Conservation (phyloP, 1,140 invertebrate genomes). For the Euwallacea similis region DNA sequence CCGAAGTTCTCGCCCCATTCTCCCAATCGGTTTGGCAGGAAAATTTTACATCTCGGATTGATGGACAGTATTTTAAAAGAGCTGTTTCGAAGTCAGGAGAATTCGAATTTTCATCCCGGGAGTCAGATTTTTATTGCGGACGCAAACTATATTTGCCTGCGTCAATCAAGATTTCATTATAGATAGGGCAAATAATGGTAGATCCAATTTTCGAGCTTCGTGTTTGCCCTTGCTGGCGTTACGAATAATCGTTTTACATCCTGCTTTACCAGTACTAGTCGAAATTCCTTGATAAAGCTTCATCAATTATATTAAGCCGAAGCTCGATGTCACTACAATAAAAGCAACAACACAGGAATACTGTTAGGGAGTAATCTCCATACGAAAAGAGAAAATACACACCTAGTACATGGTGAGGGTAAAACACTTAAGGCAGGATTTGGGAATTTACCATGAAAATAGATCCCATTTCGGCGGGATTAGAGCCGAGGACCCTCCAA, state of each 20-base stretch:
- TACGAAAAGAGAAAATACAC: neutral
- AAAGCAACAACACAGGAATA: too few species aligned
- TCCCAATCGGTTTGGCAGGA: too few species aligned
- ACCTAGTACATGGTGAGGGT: conserved; percentile 6
- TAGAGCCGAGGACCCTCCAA: conserved; percentile 22
- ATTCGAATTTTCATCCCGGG: too few species aligned
- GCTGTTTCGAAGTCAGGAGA: too few species aligned
- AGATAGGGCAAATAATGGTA: conserved; percentile 54
- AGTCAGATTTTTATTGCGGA: conserved; percentile 49
- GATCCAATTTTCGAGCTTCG: conserved; percentile 48
- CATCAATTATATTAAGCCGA: neutral
- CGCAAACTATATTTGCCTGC: conserved; percentile 47
- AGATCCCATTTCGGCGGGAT: conserved; percentile 20
- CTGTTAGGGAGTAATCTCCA: too few species aligned
- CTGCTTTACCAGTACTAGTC: neutral
- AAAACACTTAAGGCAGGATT: conserved; percentile 14
- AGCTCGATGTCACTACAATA: neutral
- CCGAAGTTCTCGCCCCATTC: too few species aligned
- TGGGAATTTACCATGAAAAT: conserved; percentile 30
- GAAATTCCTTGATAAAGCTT: conserved; percentile 9
- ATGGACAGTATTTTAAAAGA: too few species aligned
- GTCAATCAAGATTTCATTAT: conserved; percentile 55
- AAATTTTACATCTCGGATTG: too few species aligned
- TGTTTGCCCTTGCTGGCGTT: conserved; percentile 24
- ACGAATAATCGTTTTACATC: conserved; percentile 9